phyloP scores from a whole-genome alignment of 2,797 vertebrate genomes.

The Huso huso region DNA sequence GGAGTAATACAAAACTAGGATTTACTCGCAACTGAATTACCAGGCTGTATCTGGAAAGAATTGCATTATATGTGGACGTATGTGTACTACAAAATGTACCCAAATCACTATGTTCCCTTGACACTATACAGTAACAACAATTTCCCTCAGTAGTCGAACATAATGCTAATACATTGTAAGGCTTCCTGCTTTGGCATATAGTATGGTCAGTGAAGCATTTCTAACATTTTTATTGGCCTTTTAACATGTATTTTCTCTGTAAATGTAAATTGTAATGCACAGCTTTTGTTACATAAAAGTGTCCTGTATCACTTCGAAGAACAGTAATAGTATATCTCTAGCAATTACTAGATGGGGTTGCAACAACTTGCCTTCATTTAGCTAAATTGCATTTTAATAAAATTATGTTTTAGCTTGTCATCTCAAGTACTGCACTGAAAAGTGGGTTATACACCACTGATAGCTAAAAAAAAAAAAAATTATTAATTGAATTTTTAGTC shows the following conservation, averaged over 20 bases:
- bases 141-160: constrained; percentile 18
- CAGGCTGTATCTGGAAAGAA: neutral
- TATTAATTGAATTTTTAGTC: no score
- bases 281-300: constrained; percentile 32
- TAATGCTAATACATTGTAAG: constrained; percentile 32
- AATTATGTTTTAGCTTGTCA: no score
- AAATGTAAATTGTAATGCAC: constrained; percentile 32
- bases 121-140: neutral
- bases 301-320: constrained; percentile 34
- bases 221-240: constrained; percentile 38
- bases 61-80: neutral
- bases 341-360: constrained; percentile 36
- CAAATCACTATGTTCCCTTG: neutral
- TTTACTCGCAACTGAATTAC: neutral
- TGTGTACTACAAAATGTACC: no score
- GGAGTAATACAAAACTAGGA: no score
- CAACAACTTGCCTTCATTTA: constrained; percentile 42
- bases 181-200: constrained; percentile 27
- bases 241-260: constrained; percentile 32
- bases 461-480: no score
- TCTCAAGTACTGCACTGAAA: no score
- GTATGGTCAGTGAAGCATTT: constrained; percentile 31
- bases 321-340: constrained; percentile 41
- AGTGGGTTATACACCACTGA: no score
- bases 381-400: constrained; percentile 34